phyloP scores from a whole-genome alignment of 2,113 vertebrate species.

The Manacus vitellinus region DNA sequence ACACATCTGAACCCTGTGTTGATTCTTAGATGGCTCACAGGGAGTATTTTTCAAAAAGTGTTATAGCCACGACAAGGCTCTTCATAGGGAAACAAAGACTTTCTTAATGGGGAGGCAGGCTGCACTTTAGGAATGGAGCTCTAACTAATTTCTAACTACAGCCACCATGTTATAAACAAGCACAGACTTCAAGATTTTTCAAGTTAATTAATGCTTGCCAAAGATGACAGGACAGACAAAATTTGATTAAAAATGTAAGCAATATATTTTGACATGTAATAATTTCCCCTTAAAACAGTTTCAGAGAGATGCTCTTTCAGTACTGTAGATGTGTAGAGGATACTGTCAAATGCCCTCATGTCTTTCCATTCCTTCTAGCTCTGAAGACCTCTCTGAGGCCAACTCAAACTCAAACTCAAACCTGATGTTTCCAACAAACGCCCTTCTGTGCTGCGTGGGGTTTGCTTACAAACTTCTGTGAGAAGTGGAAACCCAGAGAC shows the following conservation, averaged over 20 bases:
- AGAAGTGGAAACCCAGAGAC: not conserved
- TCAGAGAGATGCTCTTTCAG: not conserved
- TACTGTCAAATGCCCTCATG: not conserved
- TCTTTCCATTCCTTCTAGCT: not conserved
- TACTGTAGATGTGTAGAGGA: not conserved
- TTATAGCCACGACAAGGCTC: not conserved
- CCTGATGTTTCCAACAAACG: not conserved
- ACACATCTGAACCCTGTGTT: not conserved
- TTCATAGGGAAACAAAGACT: not conserved
- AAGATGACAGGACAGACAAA: not conserved
- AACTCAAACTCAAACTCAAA: not conserved
- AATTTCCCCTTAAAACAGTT: not conserved
- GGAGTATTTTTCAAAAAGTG: not conserved
- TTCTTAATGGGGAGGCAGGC: not conserved
- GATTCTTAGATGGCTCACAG: not conserved
- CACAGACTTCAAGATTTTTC: not conserved
- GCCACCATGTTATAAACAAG: not conserved
- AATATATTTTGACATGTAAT: not conserved
- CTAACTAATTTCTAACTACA: not conserved
- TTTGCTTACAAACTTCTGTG: not conserved
- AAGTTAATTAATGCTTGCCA: not conserved
- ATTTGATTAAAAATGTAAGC: not conserved
- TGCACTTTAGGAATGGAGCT: not conserved
- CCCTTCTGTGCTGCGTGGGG: not conserved
- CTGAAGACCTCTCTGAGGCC: not conserved